phyloP scores from a whole-genome alignment of 2,797 vertebrate genomes.

The Acrossocheilus wenchowensis region DNA sequence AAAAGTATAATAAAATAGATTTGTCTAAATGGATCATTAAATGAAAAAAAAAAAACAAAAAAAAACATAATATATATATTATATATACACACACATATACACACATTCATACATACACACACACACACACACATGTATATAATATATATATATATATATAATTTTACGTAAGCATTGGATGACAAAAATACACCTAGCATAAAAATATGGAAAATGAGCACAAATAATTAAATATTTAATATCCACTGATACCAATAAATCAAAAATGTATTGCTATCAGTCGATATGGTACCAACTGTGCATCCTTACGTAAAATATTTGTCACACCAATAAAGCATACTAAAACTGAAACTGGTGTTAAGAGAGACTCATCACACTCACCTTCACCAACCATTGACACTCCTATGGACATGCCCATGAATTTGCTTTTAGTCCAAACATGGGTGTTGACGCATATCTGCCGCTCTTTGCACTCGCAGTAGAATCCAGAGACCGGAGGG shows the following conservation, averaged over 20 bases:
- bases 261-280: neutral
- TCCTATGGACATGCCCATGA: conserved; percentile 92
- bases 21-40: no score
- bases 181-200: neutral
- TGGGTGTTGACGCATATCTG: conserved; percentile 85
- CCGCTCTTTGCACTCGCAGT: conserved; percentile 89
- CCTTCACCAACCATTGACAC: conserved; percentile 92
- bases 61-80: no score
- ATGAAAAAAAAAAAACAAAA: no score
- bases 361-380: conserved; percentile 61
- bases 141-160: no score
- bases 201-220: neutral
- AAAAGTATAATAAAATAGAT: no score
- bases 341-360: neutral
- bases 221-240: neutral
- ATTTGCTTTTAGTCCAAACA: conserved; percentile 93
- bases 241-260: neutral
- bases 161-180: neutral
- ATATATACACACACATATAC: no score
- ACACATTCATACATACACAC: no score
- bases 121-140: no score
- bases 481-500: conserved; percentile 88
- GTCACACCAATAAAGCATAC: neutral
- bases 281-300: neutral
- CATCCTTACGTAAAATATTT: neutral